A percentile compares a stretch with the other conserved stretches of the same genome.
These are phyloP conservation scores for Noctua janthe DNA, from an alignment of 2,888 invertebrate species.

Conservation along the genomic window DNA sequence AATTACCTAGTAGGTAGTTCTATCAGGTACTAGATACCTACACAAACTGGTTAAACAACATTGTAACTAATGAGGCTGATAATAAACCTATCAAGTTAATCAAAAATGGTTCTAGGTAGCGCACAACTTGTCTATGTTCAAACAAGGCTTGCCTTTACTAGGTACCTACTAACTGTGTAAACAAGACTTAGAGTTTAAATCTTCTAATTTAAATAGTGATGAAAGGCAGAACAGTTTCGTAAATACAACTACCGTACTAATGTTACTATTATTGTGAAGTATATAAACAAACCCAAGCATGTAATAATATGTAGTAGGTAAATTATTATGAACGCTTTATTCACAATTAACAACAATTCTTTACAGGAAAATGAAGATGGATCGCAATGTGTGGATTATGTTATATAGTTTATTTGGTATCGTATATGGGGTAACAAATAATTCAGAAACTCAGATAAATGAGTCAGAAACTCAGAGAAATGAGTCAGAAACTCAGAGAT, in stretches of 20 bases:
- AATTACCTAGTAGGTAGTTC: no score
- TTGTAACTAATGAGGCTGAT: not conserved
- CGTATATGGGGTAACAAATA: conserved; percentile 2
- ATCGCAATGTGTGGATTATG: conserved; percentile 20
- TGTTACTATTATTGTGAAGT: not conserved
- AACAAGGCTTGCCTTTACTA: not conserved
- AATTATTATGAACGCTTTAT: not conserved
- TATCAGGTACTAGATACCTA: not conserved
- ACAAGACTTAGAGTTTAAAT: not conserved
- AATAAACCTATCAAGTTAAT: not conserved
- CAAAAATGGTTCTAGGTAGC: not conserved
- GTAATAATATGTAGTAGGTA: not conserved
- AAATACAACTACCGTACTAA: conserved; percentile 6
- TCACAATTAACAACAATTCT: not conserved
- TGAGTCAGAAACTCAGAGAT: no score
- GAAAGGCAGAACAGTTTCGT: not conserved
- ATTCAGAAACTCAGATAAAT: not conserved
- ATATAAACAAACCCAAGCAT: not conserved
- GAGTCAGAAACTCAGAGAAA: not conserved
- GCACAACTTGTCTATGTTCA: not conserved
- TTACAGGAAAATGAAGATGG: conserved; percentile 63
- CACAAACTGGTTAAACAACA: conserved; percentile 6
- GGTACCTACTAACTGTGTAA: not conserved
- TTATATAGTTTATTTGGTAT: conserved; percentile 28
- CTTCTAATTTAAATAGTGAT: not conserved